Evolutionary conservation across 1,140 invertebrate genomes (phyloP).

Genomic region (Drosophila baimaii): DNA sequence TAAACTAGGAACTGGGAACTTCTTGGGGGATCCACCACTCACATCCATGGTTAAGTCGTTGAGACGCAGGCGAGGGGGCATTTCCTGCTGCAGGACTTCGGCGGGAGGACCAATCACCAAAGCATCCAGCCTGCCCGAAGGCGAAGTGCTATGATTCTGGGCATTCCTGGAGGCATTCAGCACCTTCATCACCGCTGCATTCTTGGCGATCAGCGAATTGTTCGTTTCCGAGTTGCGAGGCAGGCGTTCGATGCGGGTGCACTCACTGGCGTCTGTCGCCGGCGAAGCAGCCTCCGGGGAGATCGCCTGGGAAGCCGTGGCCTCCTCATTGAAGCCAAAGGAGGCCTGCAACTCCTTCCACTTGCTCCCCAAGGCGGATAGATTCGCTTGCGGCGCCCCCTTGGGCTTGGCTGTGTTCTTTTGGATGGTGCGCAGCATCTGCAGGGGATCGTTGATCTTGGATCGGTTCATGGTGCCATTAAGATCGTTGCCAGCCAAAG

Average conservation of each 20-base stretch:
- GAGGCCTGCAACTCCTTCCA: constrained; percentile 76
- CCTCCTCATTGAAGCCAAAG: constrained; percentile 56
- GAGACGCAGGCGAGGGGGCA: constrained; percentile 50
- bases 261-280: constrained; percentile 46
- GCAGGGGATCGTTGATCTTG: constrained; percentile 73
- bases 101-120: constrained; percentile 49
- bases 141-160: constrained; percentile 76
- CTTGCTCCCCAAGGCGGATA: constrained; percentile 61
- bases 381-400: constrained; percentile 26
- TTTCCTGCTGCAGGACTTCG: constrained; percentile 4
- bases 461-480: constrained; percentile 68
- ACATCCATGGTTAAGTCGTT: constrained; percentile 64
- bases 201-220: constrained; percentile 54
- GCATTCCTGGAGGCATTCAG: constrained; percentile 70
- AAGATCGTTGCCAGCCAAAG: constrained; percentile 29
- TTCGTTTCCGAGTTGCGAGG: constrained; percentile 30
- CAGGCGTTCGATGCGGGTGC: constrained; percentile 64
- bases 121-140: constrained; percentile 75
- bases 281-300: constrained; percentile 32
- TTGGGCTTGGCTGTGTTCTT: constrained; percentile 51
- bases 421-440: constrained; percentile 72
- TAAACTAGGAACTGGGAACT: too few relatives aligned
- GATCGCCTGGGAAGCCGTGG: not conserved
- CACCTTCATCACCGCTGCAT: constrained; percentile 67
- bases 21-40: not conserved